These are phyloP conservation scores for Bicyclus anynana DNA, from an alignment of 1,140 invertebrate genomes.

Conservation along the genomic window DNA sequence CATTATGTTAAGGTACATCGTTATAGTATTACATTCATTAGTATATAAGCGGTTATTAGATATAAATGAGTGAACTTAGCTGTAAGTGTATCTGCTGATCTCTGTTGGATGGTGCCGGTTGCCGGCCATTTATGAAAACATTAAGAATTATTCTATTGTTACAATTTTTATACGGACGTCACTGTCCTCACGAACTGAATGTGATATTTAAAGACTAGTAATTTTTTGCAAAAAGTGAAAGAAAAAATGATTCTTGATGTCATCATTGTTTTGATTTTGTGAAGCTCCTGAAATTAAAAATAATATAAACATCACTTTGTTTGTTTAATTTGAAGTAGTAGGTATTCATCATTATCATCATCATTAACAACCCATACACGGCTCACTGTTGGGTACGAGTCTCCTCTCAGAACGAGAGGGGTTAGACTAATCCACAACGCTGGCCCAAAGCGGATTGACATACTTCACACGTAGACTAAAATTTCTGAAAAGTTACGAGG, in stretches of 20 bases:
- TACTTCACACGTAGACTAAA: too few species aligned
- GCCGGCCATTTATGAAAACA: slow-evolving; percentile 67
- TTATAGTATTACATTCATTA: slow-evolving; percentile 50
- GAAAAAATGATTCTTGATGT: slow-evolving; percentile 75
- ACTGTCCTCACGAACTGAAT: slow-evolving; percentile 73
- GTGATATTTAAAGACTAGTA: slow-evolving; percentile 76
- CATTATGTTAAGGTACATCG: slow-evolving; percentile 62
- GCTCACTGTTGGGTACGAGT: too few species aligned
- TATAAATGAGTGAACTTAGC: slow-evolving; percentile 60
- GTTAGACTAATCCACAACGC: too few species aligned
- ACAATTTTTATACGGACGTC: slow-evolving; percentile 71
- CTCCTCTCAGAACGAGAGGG: too few species aligned
- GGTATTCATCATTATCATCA: too few species aligned
- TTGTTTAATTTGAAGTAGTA: slow-evolving; percentile 17
- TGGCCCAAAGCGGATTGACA: too few species aligned
- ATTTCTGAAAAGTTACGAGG: too few species aligned
- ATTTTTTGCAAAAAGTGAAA: slow-evolving; percentile 58
- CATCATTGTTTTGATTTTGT: slow-evolving; percentile 74
- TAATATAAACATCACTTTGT: slow-evolving; percentile 28
- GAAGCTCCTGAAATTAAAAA: slow-evolving; percentile 72
- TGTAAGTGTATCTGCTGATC: slow-evolving; percentile 68
- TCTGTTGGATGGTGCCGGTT: slow-evolving; percentile 65
- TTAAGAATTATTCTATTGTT: slow-evolving; percentile 75
- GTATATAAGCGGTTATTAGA: slow-evolving; percentile 65
- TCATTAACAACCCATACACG: too few species aligned